Evolutionary conservation across 1,140 invertebrate genomes (phyloP).

Genomic region (Belonocnema kinseyi): DNA sequence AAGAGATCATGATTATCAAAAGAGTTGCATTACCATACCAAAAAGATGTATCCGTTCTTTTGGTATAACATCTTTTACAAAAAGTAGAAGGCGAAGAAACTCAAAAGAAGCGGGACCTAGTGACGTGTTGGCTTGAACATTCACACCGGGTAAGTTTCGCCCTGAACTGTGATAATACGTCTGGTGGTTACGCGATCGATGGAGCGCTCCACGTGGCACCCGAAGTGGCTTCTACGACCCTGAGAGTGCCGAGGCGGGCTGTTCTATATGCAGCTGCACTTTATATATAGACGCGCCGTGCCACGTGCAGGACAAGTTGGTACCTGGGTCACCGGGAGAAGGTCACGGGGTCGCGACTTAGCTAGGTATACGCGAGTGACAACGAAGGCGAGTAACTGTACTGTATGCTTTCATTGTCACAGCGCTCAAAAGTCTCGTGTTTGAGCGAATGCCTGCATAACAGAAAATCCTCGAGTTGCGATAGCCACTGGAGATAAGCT

Average conservation of each 20-base stretch:
- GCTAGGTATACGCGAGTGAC: conserved; percentile 44
- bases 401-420: conserved; percentile 39
- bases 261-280: conserved; percentile 43
- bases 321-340: conserved; percentile 51
- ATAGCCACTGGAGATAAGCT: neutral
- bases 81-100: neutral
- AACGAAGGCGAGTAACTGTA: conserved; percentile 21
- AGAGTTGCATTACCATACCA: too few species aligned
- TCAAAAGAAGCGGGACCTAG: conserved; percentile 17
- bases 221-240: conserved; percentile 31
- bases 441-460: neutral
- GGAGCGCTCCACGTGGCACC: conserved; percentile 25
- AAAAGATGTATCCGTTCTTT: too few species aligned
- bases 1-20: too few species aligned
- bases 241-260: conserved; percentile 34
- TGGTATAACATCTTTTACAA: too few species aligned
- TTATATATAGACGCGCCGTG: conserved; percentile 20
- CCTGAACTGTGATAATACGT: conserved; percentile 5
- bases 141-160: conserved; percentile 36
- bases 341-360: conserved; percentile 59
- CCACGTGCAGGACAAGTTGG: conserved; percentile 38
- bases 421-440: conserved; percentile 4
- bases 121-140: conserved; percentile 45
- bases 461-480: neutral
- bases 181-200: conserved; percentile 6